A percentile compares a stretch with the other conserved stretches of the same genome.
Evolutionary conservation across 92 coral and sea anemone genomes (phyloP).

Genomic region (Ricordea florida): DNA sequence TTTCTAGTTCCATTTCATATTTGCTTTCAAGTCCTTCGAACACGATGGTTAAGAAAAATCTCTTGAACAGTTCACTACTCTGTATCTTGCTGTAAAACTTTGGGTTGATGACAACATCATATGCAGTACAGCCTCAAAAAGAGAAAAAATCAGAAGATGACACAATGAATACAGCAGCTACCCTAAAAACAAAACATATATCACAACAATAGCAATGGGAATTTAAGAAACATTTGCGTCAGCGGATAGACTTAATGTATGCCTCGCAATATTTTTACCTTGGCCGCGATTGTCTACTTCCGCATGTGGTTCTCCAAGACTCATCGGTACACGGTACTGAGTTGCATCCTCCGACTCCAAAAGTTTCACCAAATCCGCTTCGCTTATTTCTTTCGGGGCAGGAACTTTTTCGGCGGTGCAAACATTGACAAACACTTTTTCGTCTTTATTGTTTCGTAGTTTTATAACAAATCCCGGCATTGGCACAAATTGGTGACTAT

Average conservation of each 20-base stretch:
- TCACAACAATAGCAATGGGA: too few species aligned
- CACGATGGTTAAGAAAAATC: constrained; percentile 87
- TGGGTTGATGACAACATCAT: constrained; percentile 87
- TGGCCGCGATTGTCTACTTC: constrained; percentile 91
- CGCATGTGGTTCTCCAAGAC: constrained; percentile 94
- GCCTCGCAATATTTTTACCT: too few species aligned
- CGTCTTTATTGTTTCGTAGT: constrained; percentile 65
- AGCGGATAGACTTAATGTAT: too few species aligned
- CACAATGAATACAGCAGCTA: background rate
- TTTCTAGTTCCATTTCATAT: constrained; percentile 69
- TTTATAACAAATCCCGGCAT: constrained; percentile 89
- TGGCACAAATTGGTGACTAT: constrained; percentile 72
- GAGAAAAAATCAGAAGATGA: too few species aligned
- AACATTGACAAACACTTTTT: constrained; percentile 88
- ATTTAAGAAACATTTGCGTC: too few species aligned
- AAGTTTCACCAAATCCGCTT: constrained; percentile 71
- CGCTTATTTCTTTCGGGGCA: constrained; percentile 77
- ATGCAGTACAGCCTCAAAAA: constrained; percentile 87
- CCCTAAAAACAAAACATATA: background rate
- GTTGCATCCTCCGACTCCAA: constrained; percentile 81
- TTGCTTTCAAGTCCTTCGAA: constrained; percentile 96
- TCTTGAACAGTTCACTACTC: constrained; percentile 77
- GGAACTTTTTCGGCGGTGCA: constrained; percentile 88
- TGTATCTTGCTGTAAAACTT: constrained; percentile 68
- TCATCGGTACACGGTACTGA: constrained; percentile 86